Evolutionary conservation across 2,797 vertebrate genomes (phyloP).

Genomic region (Enteromius unitaeniatus): DNA sequence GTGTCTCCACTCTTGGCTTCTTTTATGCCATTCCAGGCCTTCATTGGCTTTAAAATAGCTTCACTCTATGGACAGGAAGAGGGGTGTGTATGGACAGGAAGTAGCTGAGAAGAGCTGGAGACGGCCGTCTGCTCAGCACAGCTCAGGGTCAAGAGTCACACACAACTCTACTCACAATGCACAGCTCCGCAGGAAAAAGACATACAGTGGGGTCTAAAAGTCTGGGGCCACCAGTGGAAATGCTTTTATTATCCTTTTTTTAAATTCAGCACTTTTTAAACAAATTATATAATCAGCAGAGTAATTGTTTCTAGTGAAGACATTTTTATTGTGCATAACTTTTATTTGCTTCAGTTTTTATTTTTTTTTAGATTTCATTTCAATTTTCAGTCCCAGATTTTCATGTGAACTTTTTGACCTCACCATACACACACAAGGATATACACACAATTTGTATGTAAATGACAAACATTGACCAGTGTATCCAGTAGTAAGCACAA

Average conservation of each 20-base stretch:
- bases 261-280: neutral
- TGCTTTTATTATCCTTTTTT: neutral
- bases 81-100: constrained; percentile 62
- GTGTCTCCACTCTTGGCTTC: constrained; percentile 53
- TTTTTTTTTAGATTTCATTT: neutral
- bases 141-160: constrained; percentile 54
- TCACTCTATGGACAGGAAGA: constrained; percentile 57
- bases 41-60: constrained; percentile 55
- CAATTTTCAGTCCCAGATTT: neutral
- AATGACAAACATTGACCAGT: neutral
- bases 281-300: neutral
- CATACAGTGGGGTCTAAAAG: neutral
- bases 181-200: constrained; percentile 48
- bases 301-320: neutral
- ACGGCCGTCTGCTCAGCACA: constrained; percentile 54
- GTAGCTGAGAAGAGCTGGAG: constrained; percentile 61
- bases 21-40: constrained; percentile 52
- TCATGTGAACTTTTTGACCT: neutral
- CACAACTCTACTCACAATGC: constrained; percentile 42
- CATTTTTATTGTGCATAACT: neutral
- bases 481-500: neutral
- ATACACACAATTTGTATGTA: neutral
- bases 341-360: neutral
- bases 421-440: neutral
- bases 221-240: neutral